A percentile compares a stretch with the other conserved stretches of the same genome.
phyloP scores from a whole-genome alignment of 2,113 vertebrate genomes.

The Okapia johnstoni region DNA sequence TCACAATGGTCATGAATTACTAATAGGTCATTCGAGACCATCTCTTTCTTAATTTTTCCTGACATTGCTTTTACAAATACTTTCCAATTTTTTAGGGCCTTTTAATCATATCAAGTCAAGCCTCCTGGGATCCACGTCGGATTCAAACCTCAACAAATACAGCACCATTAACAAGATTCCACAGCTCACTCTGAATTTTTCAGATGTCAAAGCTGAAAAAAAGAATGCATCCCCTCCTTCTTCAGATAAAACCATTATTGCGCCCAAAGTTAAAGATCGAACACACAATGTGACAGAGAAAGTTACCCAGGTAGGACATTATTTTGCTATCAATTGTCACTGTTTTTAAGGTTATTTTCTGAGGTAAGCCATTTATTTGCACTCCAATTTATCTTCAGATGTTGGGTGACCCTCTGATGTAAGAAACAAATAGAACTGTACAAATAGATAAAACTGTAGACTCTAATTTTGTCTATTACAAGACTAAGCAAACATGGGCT shows the following conservation, averaged over 20 bases:
- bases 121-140: slow-evolving; percentile 96
- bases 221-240: slow-evolving; percentile 94
- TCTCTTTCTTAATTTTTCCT: slow-evolving; percentile 31
- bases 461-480: neutral
- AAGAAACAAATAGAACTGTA: neutral
- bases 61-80: slow-evolving; percentile 55
- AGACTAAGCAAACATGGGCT: neutral
- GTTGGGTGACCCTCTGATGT: neutral
- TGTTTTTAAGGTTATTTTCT: neutral
- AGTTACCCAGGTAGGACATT: slow-evolving; percentile 93
- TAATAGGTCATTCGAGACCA: neutral
- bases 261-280: slow-evolving; percentile 98
- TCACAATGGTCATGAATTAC: neutral
- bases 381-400: neutral
- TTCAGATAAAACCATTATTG: slow-evolving; percentile 97
- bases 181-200: slow-evolving; percentile 97
- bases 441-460: neutral
- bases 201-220: slow-evolving; percentile 94
- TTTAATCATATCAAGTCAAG: slow-evolving; percentile 98
- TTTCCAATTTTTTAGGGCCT: slow-evolving; percentile 86
- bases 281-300: slow-evolving; percentile 99
- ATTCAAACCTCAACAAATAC: slow-evolving; percentile 99
- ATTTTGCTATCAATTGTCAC: slow-evolving; percentile 30
- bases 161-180: slow-evolving; percentile 99
- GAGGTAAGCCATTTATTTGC: slow-evolving; percentile 23